Evolutionary conservation across 1,140 invertebrate genomes (phyloP), one percentile per base, ranked within the genome.

Genomic region (Chironomus tepperi): DNA sequence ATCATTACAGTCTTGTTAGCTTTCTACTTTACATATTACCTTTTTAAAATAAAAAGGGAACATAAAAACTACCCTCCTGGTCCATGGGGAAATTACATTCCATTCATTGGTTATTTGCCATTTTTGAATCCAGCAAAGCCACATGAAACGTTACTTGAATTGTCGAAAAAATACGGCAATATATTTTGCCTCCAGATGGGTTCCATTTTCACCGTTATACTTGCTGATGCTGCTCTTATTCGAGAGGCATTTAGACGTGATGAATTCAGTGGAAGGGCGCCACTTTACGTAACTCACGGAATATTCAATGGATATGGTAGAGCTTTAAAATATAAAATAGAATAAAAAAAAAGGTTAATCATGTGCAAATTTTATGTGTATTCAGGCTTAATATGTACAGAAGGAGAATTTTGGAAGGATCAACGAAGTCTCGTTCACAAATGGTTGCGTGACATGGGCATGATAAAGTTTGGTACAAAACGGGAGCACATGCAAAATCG

Each of bases 301-400:
- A 90, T 96, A 10, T 93, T 95, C 89, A 83, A 91, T 75, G 93
- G 94, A 77, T 89, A 91, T 79, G 93, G 93, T 95, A 83, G 24
- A 34, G 24, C 24, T 34, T 34, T 34, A 34, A 34, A 34, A 34
- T 34, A 34, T 34, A 34, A 34, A 34, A 34, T 34, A 34, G 24
- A 34, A 34, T 34, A 34, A 34, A 34, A n/a, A n/a, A 34, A 34
- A 34, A 34, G 24, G 24, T 34, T 34, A 34, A 34, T 34, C 24
- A 34, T 34, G 24, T 34, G 24, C 24, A 34, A 34, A 34, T 34
- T 34, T 34, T 34, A 34, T 34, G 19, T 18, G 9, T 10, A 70
- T 21, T 19, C 78, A 95, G 93, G 93, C 73, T 80, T 95, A 6
- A 91, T 95, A 78, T 92, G 91, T 75, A 87, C 93, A 1, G 90